Evolutionary conservation across 1,140 invertebrate genomes (phyloP), one percentile per base, ranked within the genome.

Genomic region (Dryas iulia): DNA sequence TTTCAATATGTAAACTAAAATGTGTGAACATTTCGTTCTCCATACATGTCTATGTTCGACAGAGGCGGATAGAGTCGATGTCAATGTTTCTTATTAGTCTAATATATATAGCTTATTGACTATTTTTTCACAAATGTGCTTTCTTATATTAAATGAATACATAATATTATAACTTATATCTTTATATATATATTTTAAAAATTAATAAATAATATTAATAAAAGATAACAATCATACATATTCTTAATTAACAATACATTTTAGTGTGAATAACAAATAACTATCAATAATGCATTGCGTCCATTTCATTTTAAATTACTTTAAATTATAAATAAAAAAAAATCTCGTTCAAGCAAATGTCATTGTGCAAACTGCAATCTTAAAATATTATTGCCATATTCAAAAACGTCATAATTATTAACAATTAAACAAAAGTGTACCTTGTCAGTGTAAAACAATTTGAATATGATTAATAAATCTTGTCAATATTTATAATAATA

Each of bases 21-120:
- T 60, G 57, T 31, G 31, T 47, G 39, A 47, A 47, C 14, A 47
- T 23, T 31, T 59, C 58, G 60, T 56, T 65, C 58, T 54, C 28
- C 57, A 53, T 23, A 23, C 54, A 59, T 26, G 14, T 62, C 24
- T 62, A 57, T 61, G 33, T 61, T 60, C 64, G 35, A 71, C 54
- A 61, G 62, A 71, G 69, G 73, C 69, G 69, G 73, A 74, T 62
- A 67, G 21, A 66, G 64, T 74, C 73, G 73, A 74, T 74, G 73
- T 74, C 62, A 57, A 52, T 59, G 66, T 69, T 73, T 63, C 62
- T 59, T 56, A 67, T 59, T 61, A 60, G 30, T 69, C 59, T 62
- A n/a, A n/a, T n/a, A n/a, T n/a, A n/a, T n/a, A 68, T 52, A 58
- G 52, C 58, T 60, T 67, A 59, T 28, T 8, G 24, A 61, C 39